phyloP scores from a whole-genome alignment of 2,113 vertebrate species.

The Dromas ardeola region DNA sequence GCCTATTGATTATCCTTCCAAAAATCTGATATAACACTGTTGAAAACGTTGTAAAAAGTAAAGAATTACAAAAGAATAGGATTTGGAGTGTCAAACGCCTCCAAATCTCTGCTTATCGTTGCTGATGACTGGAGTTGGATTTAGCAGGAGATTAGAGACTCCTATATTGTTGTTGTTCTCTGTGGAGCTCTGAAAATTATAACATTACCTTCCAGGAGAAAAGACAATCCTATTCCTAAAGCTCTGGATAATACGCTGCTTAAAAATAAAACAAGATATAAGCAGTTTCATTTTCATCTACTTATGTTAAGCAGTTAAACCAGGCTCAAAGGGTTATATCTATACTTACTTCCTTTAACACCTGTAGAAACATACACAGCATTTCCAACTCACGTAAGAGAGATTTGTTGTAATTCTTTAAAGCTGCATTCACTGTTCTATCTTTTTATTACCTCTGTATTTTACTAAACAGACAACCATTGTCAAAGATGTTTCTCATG shows the following conservation, averaged over 20 bases:
- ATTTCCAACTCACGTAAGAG: conserved; percentile 59
- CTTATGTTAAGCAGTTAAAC: conserved; percentile 68
- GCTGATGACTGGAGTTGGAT: conserved; percentile 66
- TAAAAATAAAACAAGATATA: conserved; percentile 73
- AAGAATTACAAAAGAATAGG: conserved; percentile 67
- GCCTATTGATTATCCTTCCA: conserved; percentile 69
- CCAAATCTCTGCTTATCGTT: conserved; percentile 68
- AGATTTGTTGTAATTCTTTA: conserved; percentile 58
- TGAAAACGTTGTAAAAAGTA: conserved; percentile 65
- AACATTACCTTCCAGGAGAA: conserved; percentile 72
- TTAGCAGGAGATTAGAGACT: conserved; percentile 66
- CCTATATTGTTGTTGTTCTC: conserved; percentile 70
- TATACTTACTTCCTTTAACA: conserved; percentile 59
- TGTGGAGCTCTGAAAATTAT: conserved; percentile 74
- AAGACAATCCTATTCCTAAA: conserved; percentile 75
- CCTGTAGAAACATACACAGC: conserved; percentile 62
- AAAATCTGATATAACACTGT: conserved; percentile 65
- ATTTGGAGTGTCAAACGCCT: conserved; percentile 53
- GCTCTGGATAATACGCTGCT: conserved; percentile 68
- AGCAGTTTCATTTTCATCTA: conserved; percentile 72
- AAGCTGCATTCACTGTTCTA: conserved; percentile 42
- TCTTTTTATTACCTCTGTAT: conserved; percentile 63
- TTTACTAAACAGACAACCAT: conserved; percentile 63
- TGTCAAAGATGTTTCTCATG: conserved; percentile 60
- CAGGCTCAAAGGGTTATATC: conserved; percentile 66